Evolutionary conservation across 2,113 vertebrate species (phyloP), one percentile per base, ranked within the genome.

Genomic region (Brachyhypopomus occidentalis): DNA sequence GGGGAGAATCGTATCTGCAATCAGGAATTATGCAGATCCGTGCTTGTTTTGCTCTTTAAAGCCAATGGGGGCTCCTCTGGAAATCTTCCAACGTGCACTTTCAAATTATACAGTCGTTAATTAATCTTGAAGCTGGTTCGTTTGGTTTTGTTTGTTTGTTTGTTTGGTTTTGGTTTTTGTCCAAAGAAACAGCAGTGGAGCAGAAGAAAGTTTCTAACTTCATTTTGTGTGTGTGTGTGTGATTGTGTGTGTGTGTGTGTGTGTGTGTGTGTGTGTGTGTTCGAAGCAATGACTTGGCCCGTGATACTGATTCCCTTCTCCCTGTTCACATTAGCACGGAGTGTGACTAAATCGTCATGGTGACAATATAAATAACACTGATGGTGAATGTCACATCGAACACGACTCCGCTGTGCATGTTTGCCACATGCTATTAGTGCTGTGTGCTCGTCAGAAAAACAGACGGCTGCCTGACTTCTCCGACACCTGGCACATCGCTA

Each of bases 351-450:
- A 76, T 73, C 72, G 9, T 72, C 52, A 79, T 66, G 48, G 84
- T 52, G 63, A 77, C 59, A 82, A 52, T 58, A 77, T 87, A 85
- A 87, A 84, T 87, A 84, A 80, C 77, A 41, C 75, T 80, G 86
- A 87, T 58, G 36, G 77, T 38, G 78, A 80, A 83, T 83, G 83
- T 83, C 86, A 85, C 84, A 66, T 84, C 73, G 75, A 79, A 79
- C 79, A 69, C 5, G 67, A 78, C 63, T 79, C 71, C 66, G 56
- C 73, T 41, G 48, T n/a, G 60, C 55, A 52, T 63, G 64, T 84
- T 82, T 70, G 69, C 77, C 17, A 55, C 38, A 48, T 55, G 59
- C 79, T 80, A 73, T 80, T 82, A 80, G 69, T 25, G 48, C 56
- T 72, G 63, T 34, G 22, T 30, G 17, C 80, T 79, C 45, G 71